phyloP scores from a whole-genome alignment of 2,797 vertebrate genomes.

The Poeciliopsis presidionis region DNA sequence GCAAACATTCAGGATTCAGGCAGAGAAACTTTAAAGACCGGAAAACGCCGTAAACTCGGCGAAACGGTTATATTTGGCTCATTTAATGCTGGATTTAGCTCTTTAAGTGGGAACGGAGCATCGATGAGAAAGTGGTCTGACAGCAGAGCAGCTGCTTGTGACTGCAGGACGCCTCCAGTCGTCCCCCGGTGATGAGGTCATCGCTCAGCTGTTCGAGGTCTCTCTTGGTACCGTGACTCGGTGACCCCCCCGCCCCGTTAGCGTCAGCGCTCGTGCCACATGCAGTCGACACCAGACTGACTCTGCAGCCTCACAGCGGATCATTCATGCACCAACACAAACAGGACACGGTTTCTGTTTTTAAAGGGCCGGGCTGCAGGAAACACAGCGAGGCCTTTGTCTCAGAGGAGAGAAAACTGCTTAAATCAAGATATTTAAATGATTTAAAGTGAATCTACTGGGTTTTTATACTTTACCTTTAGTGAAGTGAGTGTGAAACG shows the following conservation, averaged over 20 bases:
- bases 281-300: background rate
- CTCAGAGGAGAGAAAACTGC: background rate
- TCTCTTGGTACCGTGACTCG: conserved; percentile 4
- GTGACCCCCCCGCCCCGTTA: background rate
- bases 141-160: conserved; percentile 58
- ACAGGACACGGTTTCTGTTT: background rate
- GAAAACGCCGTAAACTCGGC: too few species aligned
- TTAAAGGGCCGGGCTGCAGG: conserved; percentile 1
- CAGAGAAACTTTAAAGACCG: background rate
- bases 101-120: background rate
- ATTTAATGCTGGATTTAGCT: background rate
- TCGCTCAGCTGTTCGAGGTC: conserved; percentile 71
- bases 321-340: conserved; percentile 4
- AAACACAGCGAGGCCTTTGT: background rate
- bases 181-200: conserved; percentile 75
- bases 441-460: background rate
- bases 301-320: background rate
- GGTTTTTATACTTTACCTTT: background rate
- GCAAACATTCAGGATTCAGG: background rate
- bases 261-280: background rate
- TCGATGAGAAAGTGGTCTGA: conserved; percentile 15
- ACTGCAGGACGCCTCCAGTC: conserved; percentile 39
- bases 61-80: background rate
- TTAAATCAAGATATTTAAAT: background rate
- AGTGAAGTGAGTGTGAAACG: background rate